Conservation (phyloP, 2,113 vertebrate species). For the Nibea coibor region DNA sequence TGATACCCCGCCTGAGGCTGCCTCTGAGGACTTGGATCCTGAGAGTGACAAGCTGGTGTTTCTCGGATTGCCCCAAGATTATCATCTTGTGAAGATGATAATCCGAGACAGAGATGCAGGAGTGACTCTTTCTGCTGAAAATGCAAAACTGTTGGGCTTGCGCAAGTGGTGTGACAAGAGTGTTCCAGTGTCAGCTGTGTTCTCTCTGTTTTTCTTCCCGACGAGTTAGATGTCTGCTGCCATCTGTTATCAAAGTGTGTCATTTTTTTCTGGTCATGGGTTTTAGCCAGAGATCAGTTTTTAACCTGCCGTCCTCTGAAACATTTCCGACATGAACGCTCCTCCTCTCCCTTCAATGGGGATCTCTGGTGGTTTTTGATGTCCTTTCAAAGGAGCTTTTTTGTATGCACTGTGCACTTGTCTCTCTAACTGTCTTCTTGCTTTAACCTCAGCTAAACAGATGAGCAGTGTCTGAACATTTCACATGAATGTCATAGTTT, state of each 20-base stretch:
- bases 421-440: constrained; percentile 8
- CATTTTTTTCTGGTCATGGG: constrained; percentile 31
- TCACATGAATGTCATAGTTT: background rate
- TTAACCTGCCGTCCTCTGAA: constrained; percentile 10
- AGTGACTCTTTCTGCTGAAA: constrained; percentile 49
- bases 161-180: constrained; percentile 22
- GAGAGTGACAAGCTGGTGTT: constrained; percentile 20
- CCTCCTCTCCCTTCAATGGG: background rate
- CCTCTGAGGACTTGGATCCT: constrained; percentile 27
- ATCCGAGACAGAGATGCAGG: constrained; percentile 20
- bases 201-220: background rate
- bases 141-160: constrained; percentile 14
- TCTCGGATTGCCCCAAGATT: background rate
- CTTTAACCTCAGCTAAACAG: background rate
- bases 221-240: constrained; percentile 8
- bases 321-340: background rate
- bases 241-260: constrained; percentile 44
- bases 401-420: background rate
- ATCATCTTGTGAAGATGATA: background rate
- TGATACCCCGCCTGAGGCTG: constrained; percentile 16
- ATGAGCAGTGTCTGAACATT: background rate
- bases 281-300: constrained; percentile 15
- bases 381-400: background rate
- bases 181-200: constrained; percentile 19
- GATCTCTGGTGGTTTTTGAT: background rate